Evolutionary conservation across 2,113 vertebrate genomes (phyloP).

Genomic region (Raja brachyura): DNA sequence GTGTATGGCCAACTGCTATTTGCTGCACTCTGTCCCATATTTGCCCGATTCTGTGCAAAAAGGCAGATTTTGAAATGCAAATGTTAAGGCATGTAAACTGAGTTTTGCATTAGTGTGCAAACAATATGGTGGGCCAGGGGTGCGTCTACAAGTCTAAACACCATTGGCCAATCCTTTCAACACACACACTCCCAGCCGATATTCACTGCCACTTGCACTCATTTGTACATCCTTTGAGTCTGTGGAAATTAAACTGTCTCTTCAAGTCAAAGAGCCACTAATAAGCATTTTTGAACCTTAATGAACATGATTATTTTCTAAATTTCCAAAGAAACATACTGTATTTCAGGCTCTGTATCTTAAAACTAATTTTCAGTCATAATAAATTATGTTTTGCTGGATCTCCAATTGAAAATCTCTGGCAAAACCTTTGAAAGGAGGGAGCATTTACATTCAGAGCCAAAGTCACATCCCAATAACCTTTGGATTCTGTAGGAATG

Average conservation of each 20-base stretch:
- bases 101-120: background rate
- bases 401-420: background rate
- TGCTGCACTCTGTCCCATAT: background rate
- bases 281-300: background rate
- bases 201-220: too few species aligned
- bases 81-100: background rate
- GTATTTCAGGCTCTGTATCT: too few species aligned
- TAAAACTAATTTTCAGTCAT: background rate
- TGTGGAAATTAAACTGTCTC: background rate
- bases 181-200: too few species aligned
- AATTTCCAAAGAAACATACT: too few species aligned
- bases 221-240: too few species aligned
- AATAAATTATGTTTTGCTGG: background rate
- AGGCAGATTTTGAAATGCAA: too few species aligned
- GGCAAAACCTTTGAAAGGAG: background rate
- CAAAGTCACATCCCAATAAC: background rate
- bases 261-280: background rate
- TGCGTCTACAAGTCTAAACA: background rate
- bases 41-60: background rate
- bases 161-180: too few species aligned
- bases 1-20: background rate
- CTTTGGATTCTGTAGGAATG: background rate
- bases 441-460: too few species aligned
- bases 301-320: background rate
- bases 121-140: background rate